phyloP scores from a whole-genome alignment of 2,797 vertebrate species.

The Amblyraja radiata region DNA sequence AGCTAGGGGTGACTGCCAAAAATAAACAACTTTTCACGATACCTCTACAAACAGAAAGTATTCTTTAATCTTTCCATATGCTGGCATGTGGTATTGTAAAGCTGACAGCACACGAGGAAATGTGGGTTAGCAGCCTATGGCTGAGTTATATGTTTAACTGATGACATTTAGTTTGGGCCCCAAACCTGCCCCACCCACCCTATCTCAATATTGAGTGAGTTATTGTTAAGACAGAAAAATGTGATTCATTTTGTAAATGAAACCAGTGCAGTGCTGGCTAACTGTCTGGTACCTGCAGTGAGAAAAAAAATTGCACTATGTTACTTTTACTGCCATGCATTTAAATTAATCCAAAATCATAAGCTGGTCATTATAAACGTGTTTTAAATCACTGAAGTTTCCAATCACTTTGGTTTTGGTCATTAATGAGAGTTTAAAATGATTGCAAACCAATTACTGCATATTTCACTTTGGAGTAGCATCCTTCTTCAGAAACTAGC shows the following conservation, averaged over 20 bases:
- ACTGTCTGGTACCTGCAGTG: slow-evolving; percentile 29
- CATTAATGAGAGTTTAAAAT: slow-evolving; percentile 9
- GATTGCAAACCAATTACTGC: background rate
- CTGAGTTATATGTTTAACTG: slow-evolving; percentile 25
- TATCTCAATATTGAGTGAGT: background rate
- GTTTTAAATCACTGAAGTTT: slow-evolving; percentile 6
- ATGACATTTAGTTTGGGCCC: slow-evolving; percentile 26
- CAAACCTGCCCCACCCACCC: background rate
- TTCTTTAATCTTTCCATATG: slow-evolving; percentile 35
- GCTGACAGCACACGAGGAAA: slow-evolving; percentile 8
- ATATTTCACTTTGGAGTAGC: background rate
- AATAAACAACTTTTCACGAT: slow-evolving; percentile 24
- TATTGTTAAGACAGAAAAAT: slow-evolving; percentile 31
- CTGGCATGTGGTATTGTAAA: slow-evolving; percentile 34
- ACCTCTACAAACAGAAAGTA: slow-evolving; percentile 36
- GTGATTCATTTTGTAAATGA: slow-evolving; percentile 31
- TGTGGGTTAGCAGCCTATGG: slow-evolving; percentile 20
- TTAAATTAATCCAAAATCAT: slow-evolving; percentile 12
- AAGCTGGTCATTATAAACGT: background rate
- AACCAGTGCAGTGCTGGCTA: slow-evolving; percentile 33
- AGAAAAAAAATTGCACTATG: slow-evolving; percentile 34
- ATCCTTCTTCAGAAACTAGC: background rate
- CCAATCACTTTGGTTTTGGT: slow-evolving; percentile 19
- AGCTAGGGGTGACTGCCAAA: slow-evolving; percentile 27
- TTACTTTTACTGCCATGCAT: slow-evolving; percentile 37